Evolutionary conservation across 1,140 invertebrate genomes (phyloP).

Genomic region (Muscidifurax raptorellus): DNA sequence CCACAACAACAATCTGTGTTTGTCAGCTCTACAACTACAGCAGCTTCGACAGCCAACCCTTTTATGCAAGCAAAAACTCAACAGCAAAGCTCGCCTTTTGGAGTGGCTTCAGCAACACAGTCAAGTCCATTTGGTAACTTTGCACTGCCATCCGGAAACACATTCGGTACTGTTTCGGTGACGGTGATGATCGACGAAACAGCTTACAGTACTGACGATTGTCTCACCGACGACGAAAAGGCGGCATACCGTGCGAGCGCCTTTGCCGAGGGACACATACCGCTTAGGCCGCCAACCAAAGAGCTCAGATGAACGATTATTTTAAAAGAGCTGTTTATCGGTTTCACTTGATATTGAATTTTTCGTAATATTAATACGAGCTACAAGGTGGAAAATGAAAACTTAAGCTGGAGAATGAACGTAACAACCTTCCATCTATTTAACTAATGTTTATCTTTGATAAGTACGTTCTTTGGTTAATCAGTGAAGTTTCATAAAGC

Average conservation of each 20-base stretch:
- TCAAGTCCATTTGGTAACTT: slow-evolving; percentile 59
- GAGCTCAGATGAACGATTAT: slow-evolving; percentile 63
- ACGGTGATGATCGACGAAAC: slow-evolving; percentile 61
- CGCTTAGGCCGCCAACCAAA: slow-evolving; percentile 67
- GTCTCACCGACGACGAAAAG: slow-evolving; percentile 69
- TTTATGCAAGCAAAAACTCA: slow-evolving; percentile 7
- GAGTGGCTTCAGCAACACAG: slow-evolving; percentile 6
- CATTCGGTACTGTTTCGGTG: slow-evolving; percentile 43
- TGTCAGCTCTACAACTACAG: neutral
- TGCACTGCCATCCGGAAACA: neutral
- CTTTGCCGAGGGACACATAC: slow-evolving; percentile 67
- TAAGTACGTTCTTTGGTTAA: too few relatives aligned
- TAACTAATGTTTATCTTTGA: neutral
- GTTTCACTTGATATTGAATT: neutral
- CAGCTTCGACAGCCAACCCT: neutral
- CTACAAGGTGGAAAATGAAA: neutral
- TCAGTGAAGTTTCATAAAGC: neutral
- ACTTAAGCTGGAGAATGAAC: neutral
- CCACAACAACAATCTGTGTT: slow-evolving; percentile 29
- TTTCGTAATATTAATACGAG: too few relatives aligned
- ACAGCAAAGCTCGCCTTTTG: slow-evolving; percentile 49
- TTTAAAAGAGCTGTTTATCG: slow-evolving; percentile 4
- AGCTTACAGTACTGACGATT: slow-evolving; percentile 60
- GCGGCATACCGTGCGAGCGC: slow-evolving; percentile 59
- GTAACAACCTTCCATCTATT: neutral